Percentiles rank a stretch among this genome's conserved stretches.
These are phyloP conservation scores for Lutra lutra DNA, from an alignment of 2,797 vertebrate genomes.

Conservation along the genomic window DNA sequence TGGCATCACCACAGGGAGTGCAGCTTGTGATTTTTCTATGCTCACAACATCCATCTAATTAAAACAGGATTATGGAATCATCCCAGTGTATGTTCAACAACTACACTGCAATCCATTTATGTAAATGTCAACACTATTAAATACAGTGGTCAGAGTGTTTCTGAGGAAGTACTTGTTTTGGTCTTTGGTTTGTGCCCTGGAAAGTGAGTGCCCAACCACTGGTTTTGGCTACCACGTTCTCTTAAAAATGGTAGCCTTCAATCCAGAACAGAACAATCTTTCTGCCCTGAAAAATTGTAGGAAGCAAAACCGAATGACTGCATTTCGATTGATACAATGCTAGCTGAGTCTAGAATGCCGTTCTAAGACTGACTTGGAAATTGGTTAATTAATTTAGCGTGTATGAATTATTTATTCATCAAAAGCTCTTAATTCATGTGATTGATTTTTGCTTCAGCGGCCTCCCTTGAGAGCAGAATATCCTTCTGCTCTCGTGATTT, in stretches of 20 bases:
- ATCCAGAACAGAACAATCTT: background rate
- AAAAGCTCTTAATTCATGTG: slow-evolving; percentile 87
- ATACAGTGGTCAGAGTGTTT: slow-evolving; percentile 84
- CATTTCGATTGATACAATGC: background rate
- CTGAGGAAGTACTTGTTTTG: slow-evolving; percentile 83
- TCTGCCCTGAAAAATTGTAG: slow-evolving; percentile 70
- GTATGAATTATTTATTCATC: slow-evolving; percentile 91
- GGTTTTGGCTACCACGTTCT: slow-evolving; percentile 60
- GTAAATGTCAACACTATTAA: slow-evolving; percentile 93
- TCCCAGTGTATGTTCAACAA: slow-evolving; percentile 94
- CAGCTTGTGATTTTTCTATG: slow-evolving; percentile 88
- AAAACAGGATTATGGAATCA: slow-evolving; percentile 97
- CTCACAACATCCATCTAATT: slow-evolving; percentile 96
- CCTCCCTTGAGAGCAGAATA: slow-evolving; percentile 78
- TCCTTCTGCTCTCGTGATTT: slow-evolving; percentile 74
- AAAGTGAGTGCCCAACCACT: slow-evolving; percentile 20
- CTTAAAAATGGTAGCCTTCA: slow-evolving; percentile 64
- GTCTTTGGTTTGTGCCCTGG: slow-evolving; percentile 52
- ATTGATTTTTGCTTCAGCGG: slow-evolving; percentile 84
- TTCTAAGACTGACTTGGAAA: slow-evolving; percentile 77
- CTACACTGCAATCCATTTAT: slow-evolving; percentile 92
- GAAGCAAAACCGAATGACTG: slow-evolving; percentile 66
- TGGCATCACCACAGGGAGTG: slow-evolving; percentile 95
- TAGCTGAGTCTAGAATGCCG: slow-evolving; percentile 54
- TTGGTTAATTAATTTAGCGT: slow-evolving; percentile 86